These are phyloP conservation scores for Odocoileus virginianus DNA, from an alignment of 2,113 vertebrate genomes.

Conservation along the genomic window DNA sequence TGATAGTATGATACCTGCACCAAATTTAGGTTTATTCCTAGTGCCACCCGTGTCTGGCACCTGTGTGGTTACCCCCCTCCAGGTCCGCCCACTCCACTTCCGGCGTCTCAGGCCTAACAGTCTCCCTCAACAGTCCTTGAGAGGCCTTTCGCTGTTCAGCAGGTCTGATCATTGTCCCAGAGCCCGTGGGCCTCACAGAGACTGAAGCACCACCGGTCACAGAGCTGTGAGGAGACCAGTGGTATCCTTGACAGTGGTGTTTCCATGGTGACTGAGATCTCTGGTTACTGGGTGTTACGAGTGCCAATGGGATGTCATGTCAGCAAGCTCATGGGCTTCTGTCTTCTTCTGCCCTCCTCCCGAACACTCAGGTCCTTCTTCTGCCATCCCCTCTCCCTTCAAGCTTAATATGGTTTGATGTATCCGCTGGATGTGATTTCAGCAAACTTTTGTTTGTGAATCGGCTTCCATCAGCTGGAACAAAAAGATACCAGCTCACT, in stretches of 20 bases:
- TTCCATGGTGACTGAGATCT: background rate
- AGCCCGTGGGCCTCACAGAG: background rate
- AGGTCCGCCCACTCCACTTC: background rate
- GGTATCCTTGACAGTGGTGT: background rate
- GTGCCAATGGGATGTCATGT: background rate
- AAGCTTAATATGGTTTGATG: background rate
- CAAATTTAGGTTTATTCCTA: slow-evolving; percentile 80
- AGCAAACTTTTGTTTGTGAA: background rate
- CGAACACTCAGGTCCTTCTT: background rate
- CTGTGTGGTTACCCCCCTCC: background rate
- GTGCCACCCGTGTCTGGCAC: too few relatives aligned
- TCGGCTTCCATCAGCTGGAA: background rate
- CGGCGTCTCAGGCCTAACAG: background rate
- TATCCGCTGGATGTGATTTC: slow-evolving; percentile 9
- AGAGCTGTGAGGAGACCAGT: background rate
- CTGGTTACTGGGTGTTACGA: background rate
- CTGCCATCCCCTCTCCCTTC: background rate
- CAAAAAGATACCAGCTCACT: background rate
- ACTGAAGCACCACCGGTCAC: background rate
- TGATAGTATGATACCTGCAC: slow-evolving; percentile 87
- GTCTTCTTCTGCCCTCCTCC: background rate
- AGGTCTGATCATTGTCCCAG: background rate
- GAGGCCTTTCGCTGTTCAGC: background rate
- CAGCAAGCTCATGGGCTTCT: background rate
- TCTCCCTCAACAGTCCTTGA: background rate